A percentile compares a stretch with the other conserved stretches of the same genome.
Conservation (phyloP, 2,113 vertebrate genomes). For the Cranoglanis bouderius region DNA sequence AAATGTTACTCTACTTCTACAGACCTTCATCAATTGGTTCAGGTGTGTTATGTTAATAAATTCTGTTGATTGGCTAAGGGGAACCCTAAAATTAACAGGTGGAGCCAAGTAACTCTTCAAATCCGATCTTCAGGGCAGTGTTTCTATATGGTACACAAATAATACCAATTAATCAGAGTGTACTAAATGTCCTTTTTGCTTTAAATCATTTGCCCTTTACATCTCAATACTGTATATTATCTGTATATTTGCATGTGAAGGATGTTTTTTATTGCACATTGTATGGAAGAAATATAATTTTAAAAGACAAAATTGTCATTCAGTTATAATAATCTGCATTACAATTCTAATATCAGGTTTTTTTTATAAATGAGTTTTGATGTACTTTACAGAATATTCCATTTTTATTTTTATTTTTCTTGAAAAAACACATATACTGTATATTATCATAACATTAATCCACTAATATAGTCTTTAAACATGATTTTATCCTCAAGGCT, state of each 20-base stretch:
- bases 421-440: too few species aligned
- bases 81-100: background rate
- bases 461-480: background rate
- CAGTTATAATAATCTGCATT: too few species aligned
- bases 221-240: background rate
- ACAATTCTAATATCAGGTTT: too few species aligned
- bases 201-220: background rate
- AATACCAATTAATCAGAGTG: background rate
- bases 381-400: background rate
- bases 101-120: background rate
- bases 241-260: background rate
- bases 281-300: background rate
- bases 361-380: background rate
- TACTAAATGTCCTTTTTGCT: background rate
- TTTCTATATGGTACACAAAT: background rate
- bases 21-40: background rate
- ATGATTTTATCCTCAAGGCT: background rate
- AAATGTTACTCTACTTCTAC: background rate
- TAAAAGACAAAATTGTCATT: too few species aligned
- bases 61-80: background rate
- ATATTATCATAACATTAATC: background rate
- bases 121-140: background rate
- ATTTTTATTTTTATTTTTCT: background rate
- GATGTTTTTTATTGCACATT: background rate
- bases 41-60: background rate